Base-by-base conservation (phyloP, 2,888 invertebrate species). In the Nemotelus nigrinus region DNA sequence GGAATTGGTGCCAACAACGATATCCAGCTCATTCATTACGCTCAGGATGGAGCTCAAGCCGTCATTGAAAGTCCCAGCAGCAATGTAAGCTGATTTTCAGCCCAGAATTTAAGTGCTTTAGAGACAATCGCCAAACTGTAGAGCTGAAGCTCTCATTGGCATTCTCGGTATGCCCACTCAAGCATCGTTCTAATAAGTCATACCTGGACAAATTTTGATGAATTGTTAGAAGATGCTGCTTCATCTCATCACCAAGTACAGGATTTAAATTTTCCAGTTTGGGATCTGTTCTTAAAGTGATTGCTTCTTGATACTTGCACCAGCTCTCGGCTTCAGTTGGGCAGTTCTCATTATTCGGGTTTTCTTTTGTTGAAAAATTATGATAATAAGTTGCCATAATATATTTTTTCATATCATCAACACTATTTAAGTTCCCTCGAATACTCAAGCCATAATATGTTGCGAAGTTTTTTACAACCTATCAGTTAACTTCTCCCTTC, bases 281-380 rank as follows among this genome's bases (percentile, higher is more conserved):
- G 5, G 50, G 50, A 50, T 50, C 8, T 50, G 5, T 50, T 50
- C 8, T 50, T 8, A 50, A 50, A 50, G 50, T 8, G 50, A 50
- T n/a, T n/a, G n/a, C n/a, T n/a, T n/a, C n/a, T n/a, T n/a, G n/a
- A n/a, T n/a, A n/a, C n/a, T n/a, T n/a, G n/a, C n/a, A n/a, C n/a
- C n/a, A n/a, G n/a, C 80, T 81, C 41, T 82, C 80, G 44, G 64
- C 79, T n/a, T 81, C 80, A 64, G 43, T 55, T 64, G 80, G 82
- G 80, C 82, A 82, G 64, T 80, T 77, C n/a, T n/a, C 50, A 8
- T 50, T 5, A 50, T 50, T n/a, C 80, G 79, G 77, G 82, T 82
- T 8, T 77, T 70, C 44, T 8, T 50, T 50, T 50, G 6, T 50
- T 50, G 50, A 8, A 50, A 50, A 50, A 50, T 6, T 50, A 8